Evolutionary conservation across 2,888 invertebrate genomes (phyloP), one percentile per base, ranked within the genome.

Genomic region (Cheilosia soror): DNA sequence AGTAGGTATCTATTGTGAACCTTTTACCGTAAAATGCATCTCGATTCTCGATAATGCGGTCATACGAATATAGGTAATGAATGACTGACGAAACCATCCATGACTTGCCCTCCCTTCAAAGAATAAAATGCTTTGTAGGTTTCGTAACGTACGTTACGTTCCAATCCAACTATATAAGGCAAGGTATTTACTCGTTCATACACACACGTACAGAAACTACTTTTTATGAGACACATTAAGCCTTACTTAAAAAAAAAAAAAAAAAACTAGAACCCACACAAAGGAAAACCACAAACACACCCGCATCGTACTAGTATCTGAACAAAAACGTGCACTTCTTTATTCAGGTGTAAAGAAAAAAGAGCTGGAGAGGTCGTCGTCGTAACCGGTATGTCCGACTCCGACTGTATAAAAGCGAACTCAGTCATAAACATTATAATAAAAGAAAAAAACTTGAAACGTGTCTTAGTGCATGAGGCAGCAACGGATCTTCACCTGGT

Each of bases 401-500:
- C n/a, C 11, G 15, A 42, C 11, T 29, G 42, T 25, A 20, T 13
- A 33, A 33, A 69, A 51, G 27, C 31, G n/a, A 49, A 27, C 37
- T 40, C 40, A 37, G 37, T 11, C 11, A 44, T 15, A 49, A 47
- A 53, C 7, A 55, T 27, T 27, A 31, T 15, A n/a, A 33, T 31
- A 65, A 58, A 11, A 57, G 20, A 53, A 37, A 55, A 49, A 75
- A 66, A 75, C 57, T 65, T 65, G 55, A 75, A 65, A 73, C 53
- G 63, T 65, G 63, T 31, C 47, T 63, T 47, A 55, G 44, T 68
- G 40, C 73, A 55, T 42, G 42, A 1, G 29, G 20, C 25, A 53
- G 29, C 25, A 33, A 37, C 4, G 44, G 42, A 73, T 55, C 63
- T 53, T 63, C 73, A 63, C 73, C 55, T 73, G 62, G 15, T 27